Conservation (phyloP, 2,797 vertebrate genomes). For the Scolopax bukidnonensis region DNA sequence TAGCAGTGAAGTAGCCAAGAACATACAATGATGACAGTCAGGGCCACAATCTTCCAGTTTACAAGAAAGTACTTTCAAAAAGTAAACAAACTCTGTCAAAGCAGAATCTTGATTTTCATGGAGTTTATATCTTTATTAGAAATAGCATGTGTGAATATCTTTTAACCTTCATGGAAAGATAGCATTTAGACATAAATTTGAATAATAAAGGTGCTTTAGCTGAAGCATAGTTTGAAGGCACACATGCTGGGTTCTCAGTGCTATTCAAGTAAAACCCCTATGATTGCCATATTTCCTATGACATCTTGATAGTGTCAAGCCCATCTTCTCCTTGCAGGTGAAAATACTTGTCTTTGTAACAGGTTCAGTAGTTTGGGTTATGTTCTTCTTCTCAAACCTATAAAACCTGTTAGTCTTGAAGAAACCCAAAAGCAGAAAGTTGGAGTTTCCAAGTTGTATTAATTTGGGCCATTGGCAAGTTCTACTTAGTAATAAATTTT, state of each 20-base stretch:
- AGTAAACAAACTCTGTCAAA: constrained; percentile 18
- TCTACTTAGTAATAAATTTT: neutral
- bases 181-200: neutral
- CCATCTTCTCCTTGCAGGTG: neutral
- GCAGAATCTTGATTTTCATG: neutral
- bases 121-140: neutral
- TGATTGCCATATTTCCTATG: neutral
- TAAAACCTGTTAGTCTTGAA: neutral
- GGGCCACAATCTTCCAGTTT: neutral
- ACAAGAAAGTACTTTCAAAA: neutral
- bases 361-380: neutral
- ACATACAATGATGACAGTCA: neutral
- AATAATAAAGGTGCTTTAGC: neutral
- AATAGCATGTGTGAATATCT: neutral
- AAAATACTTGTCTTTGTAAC: neutral
- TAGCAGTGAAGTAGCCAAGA: constrained; percentile 3
- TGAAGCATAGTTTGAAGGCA: neutral
- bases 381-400: neutral
- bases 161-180: neutral
- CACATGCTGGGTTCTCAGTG: rapidly evolving
- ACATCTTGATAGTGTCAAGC: neutral
- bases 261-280: neutral
- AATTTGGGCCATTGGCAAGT: neutral
- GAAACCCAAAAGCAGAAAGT: neutral
- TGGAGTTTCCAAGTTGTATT: neutral